These are phyloP conservation scores for Caretta caretta DNA, from an alignment of 2,113 vertebrate genomes.

Conservation along the genomic window DNA sequence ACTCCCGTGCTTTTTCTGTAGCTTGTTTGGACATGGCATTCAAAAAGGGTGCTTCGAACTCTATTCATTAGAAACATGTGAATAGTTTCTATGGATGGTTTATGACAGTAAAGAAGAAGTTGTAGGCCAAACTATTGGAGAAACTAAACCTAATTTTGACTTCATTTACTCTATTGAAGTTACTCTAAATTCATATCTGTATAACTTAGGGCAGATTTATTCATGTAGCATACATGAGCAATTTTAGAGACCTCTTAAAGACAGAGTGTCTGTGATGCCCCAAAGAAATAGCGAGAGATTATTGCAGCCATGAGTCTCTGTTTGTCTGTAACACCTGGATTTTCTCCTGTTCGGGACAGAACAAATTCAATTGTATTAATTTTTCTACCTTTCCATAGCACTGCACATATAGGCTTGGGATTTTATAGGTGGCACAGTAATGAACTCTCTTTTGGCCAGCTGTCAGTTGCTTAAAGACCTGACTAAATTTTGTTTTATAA, in stretches of 20 bases:
- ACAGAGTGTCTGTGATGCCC: slow-evolving; percentile 5
- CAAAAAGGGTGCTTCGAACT: not conserved
- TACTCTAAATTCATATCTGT: not conserved
- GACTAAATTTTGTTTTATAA: not conserved
- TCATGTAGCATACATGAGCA: not conserved
- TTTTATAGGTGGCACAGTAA: not conserved
- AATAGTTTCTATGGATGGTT: not conserved
- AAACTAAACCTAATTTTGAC: not conserved
- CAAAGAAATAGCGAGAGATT: not conserved
- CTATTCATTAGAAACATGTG: not conserved
- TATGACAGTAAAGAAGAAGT: not conserved
- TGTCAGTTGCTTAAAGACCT: not conserved
- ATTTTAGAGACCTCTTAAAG: not conserved
- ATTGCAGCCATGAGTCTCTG: not conserved
- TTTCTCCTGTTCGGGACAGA: not conserved
- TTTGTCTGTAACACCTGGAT: not conserved
- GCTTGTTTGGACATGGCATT: not conserved
- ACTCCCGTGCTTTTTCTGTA: not conserved
- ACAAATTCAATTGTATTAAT: not conserved
- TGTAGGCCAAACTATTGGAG: not conserved
- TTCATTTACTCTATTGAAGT: not conserved
- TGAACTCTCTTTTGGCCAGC: not conserved
- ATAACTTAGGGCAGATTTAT: not conserved
- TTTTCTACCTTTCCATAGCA: not conserved
- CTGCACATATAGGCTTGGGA: not conserved